Percentiles rank a stretch among this genome's conserved stretches.
Evolutionary conservation across 1,140 invertebrate genomes (phyloP).

Genomic region (Oncopeltus fasciatus): DNA sequence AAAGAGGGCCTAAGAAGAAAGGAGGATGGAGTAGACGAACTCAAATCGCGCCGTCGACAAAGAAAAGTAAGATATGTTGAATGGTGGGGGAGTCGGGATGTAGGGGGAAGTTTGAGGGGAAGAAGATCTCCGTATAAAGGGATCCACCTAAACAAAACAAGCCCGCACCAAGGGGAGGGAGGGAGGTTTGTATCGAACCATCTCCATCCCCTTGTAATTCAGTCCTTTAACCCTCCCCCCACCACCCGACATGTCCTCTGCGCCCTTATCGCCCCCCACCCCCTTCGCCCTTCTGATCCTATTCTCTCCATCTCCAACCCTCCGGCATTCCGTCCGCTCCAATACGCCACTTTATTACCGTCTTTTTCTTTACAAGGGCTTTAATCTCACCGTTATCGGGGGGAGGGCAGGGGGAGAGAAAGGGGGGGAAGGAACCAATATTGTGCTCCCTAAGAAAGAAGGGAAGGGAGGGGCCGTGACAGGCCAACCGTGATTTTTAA

Average conservation of each 20-base stretch:
- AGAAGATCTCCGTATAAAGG: not conserved
- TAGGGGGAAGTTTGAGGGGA: too few species aligned
- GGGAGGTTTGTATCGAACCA: not conserved
- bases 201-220: not conserved
- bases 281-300: not conserved
- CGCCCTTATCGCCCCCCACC: not conserved
- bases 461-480: not conserved
- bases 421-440: not conserved
- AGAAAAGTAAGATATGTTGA: too few species aligned
- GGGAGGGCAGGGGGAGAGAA: not conserved
- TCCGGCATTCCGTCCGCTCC: not conserved
- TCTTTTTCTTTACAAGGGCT: constrained; percentile 1
- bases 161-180: too few species aligned
- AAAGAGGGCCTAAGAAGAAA: too few species aligned
- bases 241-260: not conserved
- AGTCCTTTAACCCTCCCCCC: not conserved
- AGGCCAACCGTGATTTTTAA: not conserved
- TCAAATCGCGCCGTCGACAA: too few species aligned
- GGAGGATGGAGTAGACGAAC: too few species aligned
- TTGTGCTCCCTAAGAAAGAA: too few species aligned
- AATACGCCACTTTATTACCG: constrained; percentile 1
- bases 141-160: constrained; percentile 1
- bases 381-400: not conserved
- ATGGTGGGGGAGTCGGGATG: too few species aligned
- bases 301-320: not conserved